A percentile compares a stretch with the other conserved stretches of the same genome.
Evolutionary conservation across 2,113 vertebrate genomes (phyloP).

Genomic region (Cepphus grylle): DNA sequence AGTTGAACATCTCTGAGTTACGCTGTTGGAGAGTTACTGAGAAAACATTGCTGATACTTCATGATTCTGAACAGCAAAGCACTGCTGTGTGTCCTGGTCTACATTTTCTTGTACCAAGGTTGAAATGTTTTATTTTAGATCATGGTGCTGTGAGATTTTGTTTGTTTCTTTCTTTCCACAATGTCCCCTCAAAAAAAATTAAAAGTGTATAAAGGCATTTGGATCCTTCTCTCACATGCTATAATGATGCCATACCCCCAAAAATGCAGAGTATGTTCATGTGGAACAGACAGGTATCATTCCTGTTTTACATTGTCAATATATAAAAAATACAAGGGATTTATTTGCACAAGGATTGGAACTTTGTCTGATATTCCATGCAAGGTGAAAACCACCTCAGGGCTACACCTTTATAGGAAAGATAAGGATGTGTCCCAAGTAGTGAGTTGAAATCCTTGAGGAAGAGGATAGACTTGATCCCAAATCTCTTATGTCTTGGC

Average conservation of each 20-base stretch:
- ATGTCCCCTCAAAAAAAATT: neutral
- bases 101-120: neutral
- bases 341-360: neutral
- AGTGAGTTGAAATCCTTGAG: neutral
- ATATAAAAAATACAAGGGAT: neutral
- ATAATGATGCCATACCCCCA: neutral
- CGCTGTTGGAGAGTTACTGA: neutral
- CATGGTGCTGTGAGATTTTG: neutral
- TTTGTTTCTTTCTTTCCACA: neutral
- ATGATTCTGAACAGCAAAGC: neutral
- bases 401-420: neutral
- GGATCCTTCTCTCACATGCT: neutral
- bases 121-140: neutral
- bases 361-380: neutral
- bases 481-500: neutral
- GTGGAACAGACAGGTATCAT: neutral
- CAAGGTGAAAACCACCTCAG: neutral
- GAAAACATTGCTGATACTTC: neutral
- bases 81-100: neutral
- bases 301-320: neutral
- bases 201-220: neutral
- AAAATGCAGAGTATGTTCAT: neutral
- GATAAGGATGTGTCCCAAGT: neutral
- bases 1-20: neutral
- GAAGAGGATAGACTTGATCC: neutral